A percentile compares a stretch with the other conserved stretches of the same genome.
phyloP scores from a whole-genome alignment of 2,797 vertebrate genomes.

The Numenius phaeopus region DNA sequence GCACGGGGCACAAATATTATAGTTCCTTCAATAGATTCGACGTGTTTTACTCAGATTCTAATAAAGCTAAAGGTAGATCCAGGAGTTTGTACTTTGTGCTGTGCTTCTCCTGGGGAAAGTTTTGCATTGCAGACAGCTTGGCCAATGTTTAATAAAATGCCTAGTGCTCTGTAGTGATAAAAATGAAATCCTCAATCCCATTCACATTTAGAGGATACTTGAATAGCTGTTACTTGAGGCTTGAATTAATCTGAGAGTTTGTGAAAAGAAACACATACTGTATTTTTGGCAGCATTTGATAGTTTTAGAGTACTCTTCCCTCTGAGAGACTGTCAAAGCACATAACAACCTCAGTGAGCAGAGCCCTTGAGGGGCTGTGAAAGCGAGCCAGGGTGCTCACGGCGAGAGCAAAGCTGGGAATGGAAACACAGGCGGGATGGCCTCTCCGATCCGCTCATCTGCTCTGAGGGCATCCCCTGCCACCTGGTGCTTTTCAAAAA shows the following conservation, averaged over 20 bases:
- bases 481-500: background rate
- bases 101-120: background rate
- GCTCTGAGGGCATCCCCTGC: background rate
- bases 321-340: conserved; percentile 4
- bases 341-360: background rate
- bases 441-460: background rate
- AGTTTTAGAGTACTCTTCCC: background rate
- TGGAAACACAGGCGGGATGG: background rate
- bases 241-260: conserved; percentile 38
- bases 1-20: background rate
- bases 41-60: background rate
- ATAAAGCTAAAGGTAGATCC: background rate
- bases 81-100: background rate
- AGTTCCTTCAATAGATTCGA: background rate
- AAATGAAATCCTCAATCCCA: conserved; percentile 32
- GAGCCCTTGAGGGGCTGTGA: background rate
- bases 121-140: conserved; percentile 18
- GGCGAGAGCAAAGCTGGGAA: background rate
- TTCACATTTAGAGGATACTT: conserved; percentile 44
- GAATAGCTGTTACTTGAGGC: conserved; percentile 29
- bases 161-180: conserved; percentile 44
- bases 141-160: conserved; percentile 8
- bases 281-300: conserved; percentile 14
- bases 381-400: fast-evolving
- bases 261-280: conserved; percentile 23